Base-by-base conservation (phyloP, 2,888 invertebrate species). In the Watsonalla cultraria region DNA sequence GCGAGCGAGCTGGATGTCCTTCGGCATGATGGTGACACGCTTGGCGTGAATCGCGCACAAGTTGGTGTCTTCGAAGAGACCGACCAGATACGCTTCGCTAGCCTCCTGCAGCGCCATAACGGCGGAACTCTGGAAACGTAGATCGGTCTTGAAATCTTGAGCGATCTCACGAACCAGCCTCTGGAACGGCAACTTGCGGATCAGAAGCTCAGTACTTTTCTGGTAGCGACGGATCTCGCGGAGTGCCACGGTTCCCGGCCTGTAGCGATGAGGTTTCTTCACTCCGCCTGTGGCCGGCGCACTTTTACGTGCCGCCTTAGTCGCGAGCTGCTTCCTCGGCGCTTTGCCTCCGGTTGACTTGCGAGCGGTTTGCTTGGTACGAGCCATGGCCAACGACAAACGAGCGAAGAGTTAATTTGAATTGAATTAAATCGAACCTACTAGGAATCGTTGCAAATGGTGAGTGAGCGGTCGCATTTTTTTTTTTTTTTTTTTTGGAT, bases 81-180 rank as follows among this genome's bases (percentile, higher is more conserved):
- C 97, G 54, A 97, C 96, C 70, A 97, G 88, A 83, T 96, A 96
- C 9, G 95, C 95, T 83, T 96, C 95, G 65, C 94, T 93, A 51
- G 95, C 95, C 91, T 96, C 96, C 92, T 95, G 57, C 93, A 37
- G 37, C 8, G 37, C 37, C 37, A 37, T 37, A 37, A 37, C 37
- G 37, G 37, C 37, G 37, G 37, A 37, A 5, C 37, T 37, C 37
- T 37, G 37, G 37, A 37, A 37, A 8, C 37, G 37, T 7, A 37
- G 24, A 24, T 24, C 24, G 24, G 24, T 24, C 24, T 24, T 24
- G 24, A 24, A 24, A 24, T 24, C 24, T 78, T 97, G 96, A 0
- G 97, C 96, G 73, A 97, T 97, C 93, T 97, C 97, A 92, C 97
- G 94, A 56, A 97, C 97, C 72, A 97, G 90, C 73, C 96, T 95